Evolutionary conservation across 2,797 vertebrate species (phyloP).

Genomic region (Leptoclinus maculatus): DNA sequence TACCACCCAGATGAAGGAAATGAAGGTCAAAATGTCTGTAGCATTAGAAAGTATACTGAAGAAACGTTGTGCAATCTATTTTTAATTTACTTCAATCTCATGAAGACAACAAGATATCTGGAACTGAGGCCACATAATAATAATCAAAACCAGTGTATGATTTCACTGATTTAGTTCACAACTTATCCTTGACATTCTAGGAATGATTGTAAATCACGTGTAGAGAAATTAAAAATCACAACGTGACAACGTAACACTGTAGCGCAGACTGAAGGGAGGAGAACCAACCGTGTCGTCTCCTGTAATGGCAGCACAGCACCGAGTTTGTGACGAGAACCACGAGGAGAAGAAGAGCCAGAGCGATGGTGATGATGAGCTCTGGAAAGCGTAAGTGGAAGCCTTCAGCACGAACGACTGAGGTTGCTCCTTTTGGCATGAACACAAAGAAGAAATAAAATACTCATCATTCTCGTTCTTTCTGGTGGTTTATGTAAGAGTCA

Average conservation of each 20-base stretch:
- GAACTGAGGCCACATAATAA: background rate
- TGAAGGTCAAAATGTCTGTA: background rate
- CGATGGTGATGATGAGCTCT: constrained; percentile 45
- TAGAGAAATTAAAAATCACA: background rate
- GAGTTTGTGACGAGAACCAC: constrained; percentile 68
- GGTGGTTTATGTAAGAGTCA: background rate
- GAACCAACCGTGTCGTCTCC: constrained; percentile 66
- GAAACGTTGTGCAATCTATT: background rate
- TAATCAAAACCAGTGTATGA: background rate
- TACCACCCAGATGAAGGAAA: background rate
- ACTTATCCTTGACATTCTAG: background rate
- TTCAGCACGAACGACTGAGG: rapidly evolving
- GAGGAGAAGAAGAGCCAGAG: constrained; percentile 66
- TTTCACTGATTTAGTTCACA: background rate
- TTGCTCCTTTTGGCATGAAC: background rate
- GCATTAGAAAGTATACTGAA: background rate
- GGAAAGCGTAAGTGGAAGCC: background rate
- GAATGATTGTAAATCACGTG: background rate
- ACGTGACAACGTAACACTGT: background rate
- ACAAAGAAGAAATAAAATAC: background rate
- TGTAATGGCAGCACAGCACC: constrained; percentile 72
- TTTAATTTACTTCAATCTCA: background rate
- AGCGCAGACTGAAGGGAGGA: background rate
- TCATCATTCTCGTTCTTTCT: background rate
- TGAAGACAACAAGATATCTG: background rate